A percentile compares a stretch with the other conserved stretches of the same genome.
These are phyloP conservation scores for Melanostoma scalare DNA, from an alignment of 2,888 invertebrate species.

Conservation along the genomic window DNA sequence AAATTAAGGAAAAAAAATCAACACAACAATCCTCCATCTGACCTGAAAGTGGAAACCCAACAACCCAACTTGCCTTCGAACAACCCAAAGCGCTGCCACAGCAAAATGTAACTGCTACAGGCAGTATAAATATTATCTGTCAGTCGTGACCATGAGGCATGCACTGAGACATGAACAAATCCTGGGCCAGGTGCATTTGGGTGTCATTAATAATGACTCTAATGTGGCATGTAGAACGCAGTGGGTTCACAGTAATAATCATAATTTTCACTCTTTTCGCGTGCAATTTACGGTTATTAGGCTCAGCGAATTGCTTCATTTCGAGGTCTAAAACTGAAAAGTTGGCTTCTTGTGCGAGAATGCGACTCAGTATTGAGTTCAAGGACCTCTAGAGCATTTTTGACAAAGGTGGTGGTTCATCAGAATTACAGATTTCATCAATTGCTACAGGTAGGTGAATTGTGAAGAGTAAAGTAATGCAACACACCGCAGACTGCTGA, in stretches of 20 bases:
- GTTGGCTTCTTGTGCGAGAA: background rate
- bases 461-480: background rate
- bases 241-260: constrained; percentile 33
- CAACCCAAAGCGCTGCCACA: background rate
- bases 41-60: constrained; percentile 51
- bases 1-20: constrained; percentile 12
- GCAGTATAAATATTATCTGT: constrained; percentile 34
- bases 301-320: constrained; percentile 54
- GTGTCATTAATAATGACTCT: constrained; percentile 54
- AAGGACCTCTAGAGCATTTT: constrained; percentile 29
- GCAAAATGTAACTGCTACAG: constrained; percentile 21
- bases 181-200: constrained; percentile 54
- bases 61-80: background rate
- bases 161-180: constrained; percentile 6
- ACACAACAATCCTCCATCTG: constrained; percentile 42
- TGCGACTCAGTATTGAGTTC: constrained; percentile 14
- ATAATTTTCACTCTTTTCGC: constrained; percentile 32
- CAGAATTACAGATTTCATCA: constrained; percentile 32
- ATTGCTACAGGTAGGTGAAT: constrained; percentile 28
- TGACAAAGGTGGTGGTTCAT: constrained; percentile 8
- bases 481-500: background rate
- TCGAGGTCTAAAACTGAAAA: background rate
- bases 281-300: constrained; percentile 47
- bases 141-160: constrained; percentile 58
- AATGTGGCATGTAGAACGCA: constrained; percentile 46